Conservation (phyloP, 2,888 invertebrate species). For the Campoplex capitator region DNA sequence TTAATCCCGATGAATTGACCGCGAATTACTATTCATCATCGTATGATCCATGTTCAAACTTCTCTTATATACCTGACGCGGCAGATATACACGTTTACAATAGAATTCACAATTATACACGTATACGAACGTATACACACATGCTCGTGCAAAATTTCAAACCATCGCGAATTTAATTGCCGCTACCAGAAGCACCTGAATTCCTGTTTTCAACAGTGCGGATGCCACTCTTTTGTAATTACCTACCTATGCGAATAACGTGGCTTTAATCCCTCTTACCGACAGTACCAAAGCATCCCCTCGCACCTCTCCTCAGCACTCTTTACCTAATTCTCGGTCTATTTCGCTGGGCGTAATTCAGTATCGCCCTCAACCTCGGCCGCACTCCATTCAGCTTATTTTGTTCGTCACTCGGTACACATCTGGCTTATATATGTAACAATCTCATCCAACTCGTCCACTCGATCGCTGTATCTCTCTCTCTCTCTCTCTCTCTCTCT, state of each 20-base stretch:
- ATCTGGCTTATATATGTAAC: slow-evolving; percentile 44
- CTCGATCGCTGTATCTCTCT: slow-evolving; percentile 14
- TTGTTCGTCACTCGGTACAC: slow-evolving; percentile 48
- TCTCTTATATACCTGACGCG: neutral
- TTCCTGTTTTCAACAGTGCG: slow-evolving; percentile 58
- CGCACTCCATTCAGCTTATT: slow-evolving; percentile 60
- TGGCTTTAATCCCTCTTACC: slow-evolving; percentile 71
- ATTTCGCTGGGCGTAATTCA: slow-evolving; percentile 42
- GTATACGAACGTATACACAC: neutral
- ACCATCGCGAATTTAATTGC: slow-evolving; percentile 65
- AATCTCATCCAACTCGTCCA: slow-evolving; percentile 37
- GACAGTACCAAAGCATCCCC: slow-evolving; percentile 43
- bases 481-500: neutral
- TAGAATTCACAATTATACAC: slow-evolving; percentile 52
- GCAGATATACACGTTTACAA: neutral
- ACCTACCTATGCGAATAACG: slow-evolving; percentile 77
- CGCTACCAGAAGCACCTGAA: slow-evolving; percentile 47
- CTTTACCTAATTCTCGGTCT: slow-evolving; percentile 13
- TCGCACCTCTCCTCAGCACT: neutral
- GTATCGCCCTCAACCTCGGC: slow-evolving; percentile 42
- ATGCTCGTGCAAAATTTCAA: slow-evolving; percentile 48
- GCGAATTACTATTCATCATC: slow-evolving; percentile 6
- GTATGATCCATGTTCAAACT: slow-evolving; percentile 9
- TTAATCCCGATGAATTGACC: neutral
- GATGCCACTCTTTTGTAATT: slow-evolving; percentile 75